A percentile compares a stretch with the other conserved stretches of the same genome.
phyloP scores from a whole-genome alignment of 2,113 vertebrate species.

The Emydura subglobosa region DNA sequence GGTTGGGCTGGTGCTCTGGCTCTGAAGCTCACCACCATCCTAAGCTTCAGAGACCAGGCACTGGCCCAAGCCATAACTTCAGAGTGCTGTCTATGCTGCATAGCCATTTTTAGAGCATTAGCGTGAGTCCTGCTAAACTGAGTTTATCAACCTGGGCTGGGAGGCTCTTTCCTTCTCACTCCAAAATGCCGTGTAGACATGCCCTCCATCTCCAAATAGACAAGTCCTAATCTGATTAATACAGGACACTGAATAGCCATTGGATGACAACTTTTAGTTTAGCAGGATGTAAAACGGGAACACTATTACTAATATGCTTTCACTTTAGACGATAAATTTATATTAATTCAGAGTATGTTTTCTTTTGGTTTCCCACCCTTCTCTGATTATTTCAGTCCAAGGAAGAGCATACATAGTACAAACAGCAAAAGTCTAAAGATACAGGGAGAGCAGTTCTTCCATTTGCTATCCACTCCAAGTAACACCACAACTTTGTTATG shows the following conservation, averaged over 20 bases:
- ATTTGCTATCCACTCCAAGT: neutral
- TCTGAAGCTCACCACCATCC: neutral
- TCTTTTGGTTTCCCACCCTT: neutral
- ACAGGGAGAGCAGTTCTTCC: neutral
- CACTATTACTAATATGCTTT: neutral
- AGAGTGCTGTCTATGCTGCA: neutral
- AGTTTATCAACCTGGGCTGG: neutral
- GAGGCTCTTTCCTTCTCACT: neutral
- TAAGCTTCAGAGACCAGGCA: neutral
- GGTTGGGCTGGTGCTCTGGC: neutral
- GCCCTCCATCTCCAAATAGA: neutral
- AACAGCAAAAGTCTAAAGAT: neutral
- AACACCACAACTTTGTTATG: neutral
- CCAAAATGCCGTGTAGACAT: neutral
- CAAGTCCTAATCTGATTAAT: neutral
- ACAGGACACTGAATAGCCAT: neutral
- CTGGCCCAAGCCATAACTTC: neutral
- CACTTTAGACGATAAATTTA: neutral
- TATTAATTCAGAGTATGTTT: conserved; percentile 23
- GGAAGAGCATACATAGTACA: neutral
- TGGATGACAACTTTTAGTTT: neutral
- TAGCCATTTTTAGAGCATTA: neutral
- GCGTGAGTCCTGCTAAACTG: neutral
- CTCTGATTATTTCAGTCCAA: neutral
- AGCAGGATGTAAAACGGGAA: neutral